Base-by-base conservation (phyloP, 2,888 invertebrate genomes). In the Euplagia quadripunctaria region DNA sequence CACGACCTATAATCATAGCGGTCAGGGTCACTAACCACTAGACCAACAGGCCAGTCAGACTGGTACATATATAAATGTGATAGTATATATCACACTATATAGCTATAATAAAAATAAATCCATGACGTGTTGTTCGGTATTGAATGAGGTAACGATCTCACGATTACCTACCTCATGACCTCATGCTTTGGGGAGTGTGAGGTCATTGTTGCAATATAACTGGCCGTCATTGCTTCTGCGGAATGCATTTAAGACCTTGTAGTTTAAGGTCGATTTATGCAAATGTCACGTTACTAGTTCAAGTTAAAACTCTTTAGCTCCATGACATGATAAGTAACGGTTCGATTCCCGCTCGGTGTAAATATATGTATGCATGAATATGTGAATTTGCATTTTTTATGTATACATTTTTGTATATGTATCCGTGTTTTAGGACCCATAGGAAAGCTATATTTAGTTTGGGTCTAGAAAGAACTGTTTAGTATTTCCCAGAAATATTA, bases 141-240 rank as follows among this genome's bases (percentile, higher is more conserved):
- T 46, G 7, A 61, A 42, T 66, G 58, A 73, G 17, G 71, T 71
- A 77, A 76, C 69, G 67, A 73, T 49, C 64, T 64, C 61, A 75
- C 64, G 66, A 52, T 81, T 76, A 77, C 76, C 43, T 4, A 31
- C 31, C 43, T 8, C 43, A 9, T 8, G 43, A 46, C 8, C 71
- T 79, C 79, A 81, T 71, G 46, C 72, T 63, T 41, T 17, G 6
- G 43, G 43, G 61, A 65, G 70, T 46, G 70, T 82, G 74, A 82
- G 66, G 69, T 81, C 72, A 77, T 55, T 70, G 52, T 12, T 74
- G 72, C 75, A 75, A 58, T 64, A 67, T 70, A 55, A 61, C 17
- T 68, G 68, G 43, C 16, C 52, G 65, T 68, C 71, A 52, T 72
- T 49, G 61, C 16, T 46, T 46, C 14, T 64, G 41, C 51, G n/a